Conservation (phyloP, 2,113 vertebrate genomes). For the Panthera uncia region DNA sequence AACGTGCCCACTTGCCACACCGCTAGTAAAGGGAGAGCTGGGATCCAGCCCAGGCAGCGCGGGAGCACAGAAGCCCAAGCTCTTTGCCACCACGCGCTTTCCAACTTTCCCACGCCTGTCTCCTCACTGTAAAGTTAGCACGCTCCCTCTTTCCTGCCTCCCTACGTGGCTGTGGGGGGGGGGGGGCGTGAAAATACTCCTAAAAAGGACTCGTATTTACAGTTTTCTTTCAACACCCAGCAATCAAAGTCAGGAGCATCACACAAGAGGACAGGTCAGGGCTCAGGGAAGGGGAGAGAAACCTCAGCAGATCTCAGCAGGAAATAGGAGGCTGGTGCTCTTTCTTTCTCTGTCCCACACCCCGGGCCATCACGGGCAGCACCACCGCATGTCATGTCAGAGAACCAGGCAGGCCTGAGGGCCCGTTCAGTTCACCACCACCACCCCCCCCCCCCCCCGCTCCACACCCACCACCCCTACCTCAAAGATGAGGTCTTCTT, state of each 20-base stretch:
- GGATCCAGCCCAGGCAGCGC: neutral
- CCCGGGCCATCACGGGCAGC: neutral
- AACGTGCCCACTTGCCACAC: rapidly evolving
- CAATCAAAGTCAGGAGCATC: neutral
- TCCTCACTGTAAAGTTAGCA: rapidly evolving
- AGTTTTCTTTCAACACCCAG: neutral
- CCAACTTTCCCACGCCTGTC: neutral
- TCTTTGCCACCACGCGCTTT: no score
- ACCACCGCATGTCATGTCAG: neutral
- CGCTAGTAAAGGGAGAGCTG: rapidly evolving
- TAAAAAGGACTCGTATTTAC: neutral
- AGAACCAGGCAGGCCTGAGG: neutral
- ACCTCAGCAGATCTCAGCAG: neutral
- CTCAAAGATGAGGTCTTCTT: neutral
- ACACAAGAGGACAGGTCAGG: no score
- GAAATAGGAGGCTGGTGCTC: neutral
- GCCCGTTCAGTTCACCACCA: neutral
- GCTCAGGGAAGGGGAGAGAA: neutral
- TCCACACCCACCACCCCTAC: neutral
- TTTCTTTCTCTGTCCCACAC: neutral
- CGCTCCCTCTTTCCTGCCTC: neutral
- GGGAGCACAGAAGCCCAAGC: neutral
- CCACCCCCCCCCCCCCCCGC: neutral
- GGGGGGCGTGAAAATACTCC: neutral
- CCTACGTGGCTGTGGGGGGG: neutral